Percentiles rank a stretch among this genome's conserved stretches.
Evolutionary conservation across 2,797 vertebrate genomes (phyloP).

Genomic region (Pseudochirops corinnae): DNA sequence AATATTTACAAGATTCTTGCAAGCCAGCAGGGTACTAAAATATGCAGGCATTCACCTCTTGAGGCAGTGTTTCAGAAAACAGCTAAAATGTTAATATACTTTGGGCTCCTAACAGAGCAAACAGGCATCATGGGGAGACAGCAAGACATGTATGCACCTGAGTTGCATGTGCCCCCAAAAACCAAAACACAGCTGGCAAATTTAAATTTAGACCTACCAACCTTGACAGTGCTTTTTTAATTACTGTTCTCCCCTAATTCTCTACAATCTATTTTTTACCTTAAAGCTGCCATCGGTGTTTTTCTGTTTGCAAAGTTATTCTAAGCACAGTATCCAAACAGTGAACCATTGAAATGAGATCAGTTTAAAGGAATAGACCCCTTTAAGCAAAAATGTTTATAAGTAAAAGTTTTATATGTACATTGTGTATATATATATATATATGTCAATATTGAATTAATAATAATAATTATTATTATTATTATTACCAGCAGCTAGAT

Average conservation of each 20-base stretch:
- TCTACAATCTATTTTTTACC: slow-evolving; percentile 20
- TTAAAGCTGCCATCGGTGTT: slow-evolving; percentile 46
- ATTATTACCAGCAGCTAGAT: not conserved
- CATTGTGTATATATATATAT: not conserved
- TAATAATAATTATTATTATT: not conserved
- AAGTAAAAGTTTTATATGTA: slow-evolving; percentile 4
- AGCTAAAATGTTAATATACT: not conserved
- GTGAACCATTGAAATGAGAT: slow-evolving; percentile 37
- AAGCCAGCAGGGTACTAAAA: not conserved
- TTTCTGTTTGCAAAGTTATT: slow-evolving; percentile 58
- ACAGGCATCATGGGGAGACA: not conserved
- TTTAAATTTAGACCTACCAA: slow-evolving; percentile 59
- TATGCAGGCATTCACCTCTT: not conserved
- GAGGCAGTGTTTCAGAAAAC: not conserved
- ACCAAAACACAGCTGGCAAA: slow-evolving; percentile 56
- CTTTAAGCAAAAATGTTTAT: not conserved
- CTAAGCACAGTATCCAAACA: slow-evolving; percentile 49
- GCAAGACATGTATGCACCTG: slow-evolving; percentile 20
- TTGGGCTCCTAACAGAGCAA: not conserved
- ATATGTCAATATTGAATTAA: not conserved
- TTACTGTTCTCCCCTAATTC: slow-evolving; percentile 54
- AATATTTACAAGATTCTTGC: not conserved
- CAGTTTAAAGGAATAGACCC: slow-evolving; percentile 51
- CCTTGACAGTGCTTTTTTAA: slow-evolving; percentile 55
- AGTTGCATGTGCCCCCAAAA: not conserved